phyloP scores from a whole-genome alignment of 2,113 vertebrate genomes.

The Aepyceros melampus region DNA sequence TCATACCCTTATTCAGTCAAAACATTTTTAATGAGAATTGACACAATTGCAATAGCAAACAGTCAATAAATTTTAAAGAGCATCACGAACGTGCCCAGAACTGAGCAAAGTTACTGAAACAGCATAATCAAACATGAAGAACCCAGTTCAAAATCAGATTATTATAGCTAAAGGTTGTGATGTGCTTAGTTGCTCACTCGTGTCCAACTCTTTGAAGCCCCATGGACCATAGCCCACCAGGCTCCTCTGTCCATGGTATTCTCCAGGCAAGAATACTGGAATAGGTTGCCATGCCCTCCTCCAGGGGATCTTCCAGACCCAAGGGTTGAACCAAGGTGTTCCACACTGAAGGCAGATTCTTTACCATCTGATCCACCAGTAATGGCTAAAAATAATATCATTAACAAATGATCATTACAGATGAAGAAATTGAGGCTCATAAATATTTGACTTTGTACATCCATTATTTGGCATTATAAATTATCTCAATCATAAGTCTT shows the following conservation, averaged over 20 bases:
- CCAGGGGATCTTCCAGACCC: background rate
- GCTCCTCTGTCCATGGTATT: background rate
- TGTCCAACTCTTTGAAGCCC: background rate
- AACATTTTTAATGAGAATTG: background rate
- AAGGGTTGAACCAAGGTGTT: background rate
- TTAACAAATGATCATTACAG: too few relatives aligned
- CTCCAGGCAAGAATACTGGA: background rate
- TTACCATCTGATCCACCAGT: background rate
- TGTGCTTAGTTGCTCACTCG: background rate
- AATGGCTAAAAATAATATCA: background rate
- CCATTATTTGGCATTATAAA: background rate
- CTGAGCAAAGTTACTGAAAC: background rate
- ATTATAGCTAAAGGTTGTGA: background rate
- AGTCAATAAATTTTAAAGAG: background rate
- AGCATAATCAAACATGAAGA: background rate
- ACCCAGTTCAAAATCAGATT: background rate
- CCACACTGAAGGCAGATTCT: background rate
- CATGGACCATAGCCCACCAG: rapidly evolving
- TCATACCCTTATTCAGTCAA: background rate
- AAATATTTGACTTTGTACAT: background rate
- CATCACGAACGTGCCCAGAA: background rate
- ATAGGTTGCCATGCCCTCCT: background rate
- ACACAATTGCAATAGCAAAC: background rate
- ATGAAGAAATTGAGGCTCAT: background rate
- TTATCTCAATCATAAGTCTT: background rate